A percentile compares a stretch with the other conserved stretches of the same genome.
Evolutionary conservation across 2,113 vertebrate species (phyloP).

Genomic region (Saguinus imperator): DNA sequence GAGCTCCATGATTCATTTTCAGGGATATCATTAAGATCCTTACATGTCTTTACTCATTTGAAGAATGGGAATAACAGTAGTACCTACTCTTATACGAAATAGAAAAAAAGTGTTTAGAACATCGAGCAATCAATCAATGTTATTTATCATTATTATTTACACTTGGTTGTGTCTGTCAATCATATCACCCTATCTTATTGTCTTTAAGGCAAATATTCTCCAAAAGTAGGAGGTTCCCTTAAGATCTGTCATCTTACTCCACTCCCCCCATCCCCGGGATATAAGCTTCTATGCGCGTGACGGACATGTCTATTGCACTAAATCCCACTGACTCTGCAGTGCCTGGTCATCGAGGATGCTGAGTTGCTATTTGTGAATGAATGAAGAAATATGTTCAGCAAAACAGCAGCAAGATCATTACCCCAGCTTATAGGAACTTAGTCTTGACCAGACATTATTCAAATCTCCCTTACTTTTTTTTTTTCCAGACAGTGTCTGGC

Average conservation of each 20-base stretch:
- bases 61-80: neutral
- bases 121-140: rapidly evolving
- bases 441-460: neutral
- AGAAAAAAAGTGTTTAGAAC: too few species aligned
- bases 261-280: rapidly evolving
- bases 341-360: rapidly evolving
- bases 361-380: rapidly evolving
- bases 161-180: neutral
- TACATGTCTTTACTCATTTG: neutral
- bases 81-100: rapidly evolving
- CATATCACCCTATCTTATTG: neutral
- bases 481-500: too few species aligned
- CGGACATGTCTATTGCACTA: rapidly evolving
- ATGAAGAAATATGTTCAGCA: rapidly evolving
- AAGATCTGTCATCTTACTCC: neutral
- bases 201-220: neutral
- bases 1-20: neutral
- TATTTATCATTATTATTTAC: neutral
- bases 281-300: too few species aligned
- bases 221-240: neutral
- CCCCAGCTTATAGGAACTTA: neutral
- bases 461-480: too few species aligned
- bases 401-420: neutral
- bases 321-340: neutral
- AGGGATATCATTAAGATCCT: neutral